Base-by-base conservation (phyloP, 2,797 vertebrate species). In the Onychomys arenicola region DNA sequence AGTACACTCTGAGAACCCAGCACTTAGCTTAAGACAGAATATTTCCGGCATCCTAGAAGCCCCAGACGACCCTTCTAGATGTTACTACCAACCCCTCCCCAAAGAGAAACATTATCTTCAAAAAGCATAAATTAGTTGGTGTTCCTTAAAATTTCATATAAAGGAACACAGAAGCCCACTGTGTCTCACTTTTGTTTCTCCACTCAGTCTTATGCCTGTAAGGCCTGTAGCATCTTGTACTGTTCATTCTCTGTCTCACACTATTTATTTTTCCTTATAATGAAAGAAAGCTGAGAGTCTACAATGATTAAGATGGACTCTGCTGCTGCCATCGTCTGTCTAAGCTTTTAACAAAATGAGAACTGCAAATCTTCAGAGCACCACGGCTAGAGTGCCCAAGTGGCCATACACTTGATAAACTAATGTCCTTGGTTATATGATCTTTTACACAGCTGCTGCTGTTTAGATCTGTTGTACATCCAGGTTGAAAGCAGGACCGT, bases 131-230 rank as follows among this genome's bases (percentile, higher is more conserved):
- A 63, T 92, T 55, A 55, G 21, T 89, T 89, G 63, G 49, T 37
- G 43, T 55, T 49, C 61, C 86, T 96, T 87, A 92, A 89, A 93
- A 52, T 65, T 75, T 80, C 76, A 73, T 46, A 71, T 49, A 57
- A 84, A 57, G 52, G 40, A 46, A n/a, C 71, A 80, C n/a, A 83
- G 82, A 82, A n/a, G 10, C 78, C 46, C 91, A 69, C 34, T 23
- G 1, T 57, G 29, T 80, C 81, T 96, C 77, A 1, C 23, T 69
- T 59, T 52, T 14, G 34, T 77, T 63, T 92, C 40, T 17, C 25
- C 34, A 46, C 5, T 65, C 13, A 61, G 27, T 11, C 40, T 73
- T 82, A 43, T 25, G 49, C 83, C 76, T 95, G 29, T 37, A 77
- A 94, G 86, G 5, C 19, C 46, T 32, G 29, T n/a, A 67, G 17